Conservation (phyloP, 2,113 vertebrate genomes). For the Hippocampus comes region DNA sequence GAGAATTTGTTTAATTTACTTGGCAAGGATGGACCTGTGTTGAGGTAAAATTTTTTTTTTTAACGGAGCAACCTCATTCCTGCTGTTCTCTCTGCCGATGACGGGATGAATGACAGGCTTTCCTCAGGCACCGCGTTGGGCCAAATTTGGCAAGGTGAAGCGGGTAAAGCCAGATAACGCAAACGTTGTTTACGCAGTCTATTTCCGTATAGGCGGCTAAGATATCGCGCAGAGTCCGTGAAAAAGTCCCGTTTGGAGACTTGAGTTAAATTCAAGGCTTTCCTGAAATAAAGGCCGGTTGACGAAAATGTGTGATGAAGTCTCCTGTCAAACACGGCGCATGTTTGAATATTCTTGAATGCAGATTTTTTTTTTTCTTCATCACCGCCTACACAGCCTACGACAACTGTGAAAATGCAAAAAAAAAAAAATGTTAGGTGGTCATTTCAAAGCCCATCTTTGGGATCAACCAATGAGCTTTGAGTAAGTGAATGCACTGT, state of each 20-base stretch:
- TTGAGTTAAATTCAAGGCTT: constrained; percentile 4
- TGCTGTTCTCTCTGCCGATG: constrained; percentile 28
- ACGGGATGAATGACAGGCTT: constrained; percentile 46
- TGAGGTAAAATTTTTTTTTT: constrained; percentile 14
- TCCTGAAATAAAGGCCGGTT: not conserved
- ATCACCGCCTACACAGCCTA: constrained; percentile 18
- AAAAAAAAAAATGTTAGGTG: constrained; percentile 26
- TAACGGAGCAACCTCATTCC: constrained; percentile 30
- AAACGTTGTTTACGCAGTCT: not conserved
- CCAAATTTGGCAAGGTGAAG: constrained; percentile 24
- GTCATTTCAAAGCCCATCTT: not conserved
- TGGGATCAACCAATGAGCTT: not conserved
- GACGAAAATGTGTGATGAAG: constrained; percentile 15
- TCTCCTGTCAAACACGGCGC: constrained; percentile 11
- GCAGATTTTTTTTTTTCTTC: not conserved
- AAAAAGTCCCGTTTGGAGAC: not conserved
- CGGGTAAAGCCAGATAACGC: constrained; percentile 9
- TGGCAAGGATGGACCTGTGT: constrained; percentile 55
- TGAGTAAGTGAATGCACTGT: not conserved
- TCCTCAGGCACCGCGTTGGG: constrained; percentile 36
- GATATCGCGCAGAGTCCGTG: not conserved
- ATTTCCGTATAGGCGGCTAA: not conserved
- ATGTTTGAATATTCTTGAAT: constrained; percentile 11
- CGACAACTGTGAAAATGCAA: constrained; percentile 30
- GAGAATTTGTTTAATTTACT: constrained; percentile 55